These are phyloP conservation scores for Callyntrura sp. DNA, from an alignment of 2,888 invertebrate species.

Conservation along the genomic window DNA sequence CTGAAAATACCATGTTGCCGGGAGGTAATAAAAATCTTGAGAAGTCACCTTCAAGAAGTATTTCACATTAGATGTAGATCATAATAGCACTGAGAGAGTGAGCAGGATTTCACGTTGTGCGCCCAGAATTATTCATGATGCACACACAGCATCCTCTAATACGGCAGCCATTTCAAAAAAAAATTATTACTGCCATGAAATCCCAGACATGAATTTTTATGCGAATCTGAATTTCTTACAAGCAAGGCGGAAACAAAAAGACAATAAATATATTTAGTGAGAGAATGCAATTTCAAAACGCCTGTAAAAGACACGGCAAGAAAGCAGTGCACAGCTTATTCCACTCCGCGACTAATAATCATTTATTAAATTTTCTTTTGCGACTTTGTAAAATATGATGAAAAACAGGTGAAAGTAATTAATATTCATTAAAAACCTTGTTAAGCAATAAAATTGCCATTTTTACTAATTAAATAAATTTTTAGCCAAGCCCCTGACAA, in stretches of 20 bases:
- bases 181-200: constrained; percentile 48
- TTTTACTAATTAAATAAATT: constrained; percentile 53
- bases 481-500: constrained; percentile 39
- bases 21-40: constrained; percentile 47
- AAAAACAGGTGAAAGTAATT: constrained; percentile 53
- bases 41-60: constrained; percentile 45
- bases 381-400: constrained; percentile 15
- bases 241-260: background rate
- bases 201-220: constrained; percentile 42
- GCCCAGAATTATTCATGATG: constrained; percentile 39
- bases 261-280: constrained; percentile 10
- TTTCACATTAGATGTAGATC: constrained; percentile 55
- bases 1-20: constrained; percentile 36
- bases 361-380: constrained; percentile 30
- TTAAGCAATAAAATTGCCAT: constrained; percentile 28
- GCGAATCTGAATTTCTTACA: constrained; percentile 17
- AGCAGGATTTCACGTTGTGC: constrained; percentile 35
- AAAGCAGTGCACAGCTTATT: background rate
- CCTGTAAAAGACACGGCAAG: background rate
- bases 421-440: constrained; percentile 54
- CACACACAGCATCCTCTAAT: background rate
- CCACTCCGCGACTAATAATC: background rate
- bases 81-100: constrained; percentile 30
- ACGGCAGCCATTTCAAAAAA: constrained; percentile 42
- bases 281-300: background rate